phyloP scores from a whole-genome alignment of 2,797 vertebrate species.

The Anableps anableps region DNA sequence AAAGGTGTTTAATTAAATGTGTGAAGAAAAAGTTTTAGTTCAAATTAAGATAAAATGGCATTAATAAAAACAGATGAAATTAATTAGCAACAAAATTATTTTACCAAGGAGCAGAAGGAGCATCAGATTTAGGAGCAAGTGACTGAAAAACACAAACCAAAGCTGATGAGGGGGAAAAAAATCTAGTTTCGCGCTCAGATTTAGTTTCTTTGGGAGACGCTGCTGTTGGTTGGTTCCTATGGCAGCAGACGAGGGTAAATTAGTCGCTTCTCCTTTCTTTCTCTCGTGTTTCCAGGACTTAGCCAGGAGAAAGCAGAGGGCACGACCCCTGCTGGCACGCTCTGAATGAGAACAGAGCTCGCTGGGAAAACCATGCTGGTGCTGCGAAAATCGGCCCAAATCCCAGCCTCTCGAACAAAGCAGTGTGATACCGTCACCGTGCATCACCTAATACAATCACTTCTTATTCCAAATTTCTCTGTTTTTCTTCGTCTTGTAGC shows the following conservation, averaged over 20 bases:
- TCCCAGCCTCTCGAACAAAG: constrained; percentile 32
- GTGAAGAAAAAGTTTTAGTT: neutral
- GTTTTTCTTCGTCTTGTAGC: neutral
- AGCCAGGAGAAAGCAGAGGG: constrained; percentile 62
- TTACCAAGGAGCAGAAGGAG: neutral
- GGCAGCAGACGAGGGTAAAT: constrained; percentile 63
- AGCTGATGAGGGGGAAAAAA: neutral
- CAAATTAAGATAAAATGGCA: neutral
- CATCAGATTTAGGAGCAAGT: neutral
- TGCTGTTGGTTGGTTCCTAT: constrained; percentile 54
- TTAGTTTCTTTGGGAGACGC: constrained; percentile 39
- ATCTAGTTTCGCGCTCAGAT: constrained; percentile 18
- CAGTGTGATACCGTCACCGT: neutral
- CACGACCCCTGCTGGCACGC: constrained; percentile 57
- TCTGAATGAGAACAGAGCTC: constrained; percentile 52
- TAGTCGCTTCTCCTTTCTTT: constrained; percentile 43
- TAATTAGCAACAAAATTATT: neutral
- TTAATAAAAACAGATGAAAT: neutral
- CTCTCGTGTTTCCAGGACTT: constrained; percentile 55
- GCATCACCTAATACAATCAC: constrained; percentile 1
- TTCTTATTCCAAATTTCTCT: neutral
- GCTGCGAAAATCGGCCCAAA: constrained; percentile 42
- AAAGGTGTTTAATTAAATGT: neutral
- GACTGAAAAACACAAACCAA: neutral
- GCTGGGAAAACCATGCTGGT: constrained; percentile 49